Conservation (phyloP, 64 coral and sea anemone genomes). For the Porites lutea region DNA sequence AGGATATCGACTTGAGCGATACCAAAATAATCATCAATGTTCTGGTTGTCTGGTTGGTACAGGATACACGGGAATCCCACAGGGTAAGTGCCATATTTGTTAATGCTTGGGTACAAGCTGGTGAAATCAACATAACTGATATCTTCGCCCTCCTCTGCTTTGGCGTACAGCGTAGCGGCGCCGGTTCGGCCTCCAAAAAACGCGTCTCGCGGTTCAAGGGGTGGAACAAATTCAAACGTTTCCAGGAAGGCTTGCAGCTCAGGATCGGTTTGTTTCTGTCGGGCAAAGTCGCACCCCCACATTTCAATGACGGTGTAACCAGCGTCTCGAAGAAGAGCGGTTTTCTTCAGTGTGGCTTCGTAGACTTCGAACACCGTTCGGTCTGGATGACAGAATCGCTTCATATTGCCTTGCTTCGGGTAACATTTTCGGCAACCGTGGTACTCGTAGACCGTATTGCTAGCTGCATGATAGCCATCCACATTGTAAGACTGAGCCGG, state of each 20-base stretch:
- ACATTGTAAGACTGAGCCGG: neutral
- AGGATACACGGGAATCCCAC: neutral
- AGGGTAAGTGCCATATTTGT: neutral
- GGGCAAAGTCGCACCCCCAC: neutral
- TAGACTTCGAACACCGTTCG: neutral
- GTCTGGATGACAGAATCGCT: neutral
- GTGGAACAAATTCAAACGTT: neutral
- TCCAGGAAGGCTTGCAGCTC: neutral
- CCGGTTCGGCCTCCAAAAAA: neutral
- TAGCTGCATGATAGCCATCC: neutral
- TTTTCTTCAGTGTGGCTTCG: neutral
- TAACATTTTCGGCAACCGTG: neutral
- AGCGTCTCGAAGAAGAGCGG: neutral
- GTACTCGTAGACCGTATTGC: neutral
- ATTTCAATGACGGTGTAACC: neutral
- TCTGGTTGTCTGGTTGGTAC: no score
- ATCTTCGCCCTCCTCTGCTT: neutral
- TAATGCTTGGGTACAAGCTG: neutral
- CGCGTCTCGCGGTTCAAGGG: neutral
- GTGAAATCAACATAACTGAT: neutral
- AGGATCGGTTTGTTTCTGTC: neutral
- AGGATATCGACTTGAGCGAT: neutral
- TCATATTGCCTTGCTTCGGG: neutral
- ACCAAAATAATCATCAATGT: neutral
- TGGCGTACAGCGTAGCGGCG: neutral